Conservation (phyloP, 2,113 vertebrate species). For the Chinchilla lanigera region DNA sequence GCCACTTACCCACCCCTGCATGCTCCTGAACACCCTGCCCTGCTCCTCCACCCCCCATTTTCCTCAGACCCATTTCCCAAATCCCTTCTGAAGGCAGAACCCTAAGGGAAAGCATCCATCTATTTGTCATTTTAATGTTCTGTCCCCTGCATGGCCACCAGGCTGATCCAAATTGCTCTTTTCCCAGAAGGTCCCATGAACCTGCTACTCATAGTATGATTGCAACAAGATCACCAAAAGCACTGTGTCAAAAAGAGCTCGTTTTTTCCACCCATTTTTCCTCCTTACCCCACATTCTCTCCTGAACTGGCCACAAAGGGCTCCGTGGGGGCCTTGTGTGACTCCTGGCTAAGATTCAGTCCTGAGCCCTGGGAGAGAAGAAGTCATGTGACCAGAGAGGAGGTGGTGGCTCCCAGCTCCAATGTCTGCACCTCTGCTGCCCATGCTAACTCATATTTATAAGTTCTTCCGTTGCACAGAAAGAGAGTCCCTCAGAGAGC, state of each 20-base stretch:
- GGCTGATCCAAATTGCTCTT: neutral
- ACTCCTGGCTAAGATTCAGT: neutral
- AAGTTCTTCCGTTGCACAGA: neutral
- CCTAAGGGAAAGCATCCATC: neutral
- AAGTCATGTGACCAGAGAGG: neutral
- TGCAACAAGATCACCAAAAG: constrained; percentile 10
- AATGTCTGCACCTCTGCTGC: neutral
- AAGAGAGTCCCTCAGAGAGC: accelerated
- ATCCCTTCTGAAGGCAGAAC: neutral
- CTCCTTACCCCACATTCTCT: constrained; percentile 26
- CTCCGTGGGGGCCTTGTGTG: neutral
- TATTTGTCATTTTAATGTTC: constrained; percentile 5
- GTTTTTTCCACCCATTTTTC: neutral
- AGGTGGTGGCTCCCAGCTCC: neutral
- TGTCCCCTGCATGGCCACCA: neutral
- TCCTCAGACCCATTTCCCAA: neutral
- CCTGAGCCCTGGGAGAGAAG: neutral
- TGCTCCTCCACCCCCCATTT: neutral
- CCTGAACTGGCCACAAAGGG: neutral
- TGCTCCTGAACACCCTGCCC: neutral
- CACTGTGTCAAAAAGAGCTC: neutral
- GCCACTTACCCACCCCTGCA: neutral
- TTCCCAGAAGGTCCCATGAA: neutral
- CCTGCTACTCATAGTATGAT: neutral
- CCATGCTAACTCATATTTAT: neutral